Percentiles rank a stretch among this genome's conserved stretches.
Evolutionary conservation across 2,113 vertebrate species (phyloP).

Genomic region (Pomatorhinus ruficollis): DNA sequence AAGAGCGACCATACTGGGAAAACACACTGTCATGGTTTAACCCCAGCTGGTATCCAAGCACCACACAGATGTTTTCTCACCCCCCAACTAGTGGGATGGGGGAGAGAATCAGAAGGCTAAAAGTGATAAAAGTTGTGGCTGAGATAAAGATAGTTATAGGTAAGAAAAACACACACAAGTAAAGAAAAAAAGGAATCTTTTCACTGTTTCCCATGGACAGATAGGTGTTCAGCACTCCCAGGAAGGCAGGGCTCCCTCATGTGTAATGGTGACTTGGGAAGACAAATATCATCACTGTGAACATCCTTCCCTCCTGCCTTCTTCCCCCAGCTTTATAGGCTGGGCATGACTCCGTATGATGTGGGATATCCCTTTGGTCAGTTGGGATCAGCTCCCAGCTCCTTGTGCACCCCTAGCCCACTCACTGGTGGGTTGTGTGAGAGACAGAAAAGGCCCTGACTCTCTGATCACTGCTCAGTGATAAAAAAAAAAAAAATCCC

Average conservation of each 20-base stretch:
- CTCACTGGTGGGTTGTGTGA: rapidly evolving
- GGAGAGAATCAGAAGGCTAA: not conserved
- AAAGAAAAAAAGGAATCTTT: not conserved
- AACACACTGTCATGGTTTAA: not conserved
- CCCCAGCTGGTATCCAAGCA: not conserved
- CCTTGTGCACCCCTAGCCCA: not conserved
- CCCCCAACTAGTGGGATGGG: too few relatives aligned
- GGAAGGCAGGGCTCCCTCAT: not conserved
- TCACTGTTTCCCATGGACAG: not conserved
- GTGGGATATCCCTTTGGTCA: not conserved
- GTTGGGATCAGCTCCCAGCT: not conserved
- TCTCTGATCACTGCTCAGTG: not conserved
- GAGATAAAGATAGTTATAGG: not conserved
- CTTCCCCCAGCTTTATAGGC: not conserved
- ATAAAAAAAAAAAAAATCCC: not conserved
- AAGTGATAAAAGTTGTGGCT: not conserved
- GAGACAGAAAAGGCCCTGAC: not conserved
- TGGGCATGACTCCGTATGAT: not conserved
- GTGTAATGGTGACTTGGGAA: not conserved
- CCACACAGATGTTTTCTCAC: not conserved
- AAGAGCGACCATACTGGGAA: not conserved
- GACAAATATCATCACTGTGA: not conserved
- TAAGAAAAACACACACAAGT: not conserved
- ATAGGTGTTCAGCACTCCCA: too few relatives aligned
- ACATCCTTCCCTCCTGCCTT: not conserved